These are phyloP conservation scores for Sebastiscus albofasciatus DNA, from an alignment of 2,797 vertebrate species.

Conservation along the genomic window DNA sequence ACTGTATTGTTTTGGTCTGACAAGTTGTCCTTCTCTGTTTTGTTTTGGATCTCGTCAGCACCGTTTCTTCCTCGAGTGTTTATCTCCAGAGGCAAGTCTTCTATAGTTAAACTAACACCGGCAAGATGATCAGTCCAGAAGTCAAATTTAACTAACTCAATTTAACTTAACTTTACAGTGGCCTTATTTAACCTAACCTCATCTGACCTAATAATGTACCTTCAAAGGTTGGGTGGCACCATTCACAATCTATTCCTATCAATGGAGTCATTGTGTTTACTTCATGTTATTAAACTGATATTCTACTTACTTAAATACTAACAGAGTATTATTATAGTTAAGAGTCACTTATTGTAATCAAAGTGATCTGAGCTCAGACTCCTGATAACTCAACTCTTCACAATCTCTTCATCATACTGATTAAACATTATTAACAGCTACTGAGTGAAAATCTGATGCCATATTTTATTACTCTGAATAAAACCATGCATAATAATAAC, in stretches of 20 bases:
- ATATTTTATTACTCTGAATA: not conserved
- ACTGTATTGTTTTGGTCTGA: conserved; percentile 26
- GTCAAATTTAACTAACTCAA: not conserved
- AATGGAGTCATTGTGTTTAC: not conserved
- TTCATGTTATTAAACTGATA: not conserved
- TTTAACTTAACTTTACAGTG: not conserved
- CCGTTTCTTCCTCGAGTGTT: conserved; percentile 83
- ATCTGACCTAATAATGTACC: not conserved
- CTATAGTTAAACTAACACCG: conserved; percentile 79
- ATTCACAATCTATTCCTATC: not conserved
- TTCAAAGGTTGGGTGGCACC: not conserved
- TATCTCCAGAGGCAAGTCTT: conserved; percentile 89
- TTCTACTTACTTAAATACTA: not conserved
- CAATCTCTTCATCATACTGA: not conserved
- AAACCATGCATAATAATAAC: not conserved
- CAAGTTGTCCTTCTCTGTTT: conserved; percentile 47
- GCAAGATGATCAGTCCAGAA: conserved; percentile 47
- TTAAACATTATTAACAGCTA: not conserved
- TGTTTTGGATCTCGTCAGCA: conserved; percentile 74
- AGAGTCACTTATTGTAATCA: not conserved
- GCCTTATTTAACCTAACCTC: conserved; percentile 7
- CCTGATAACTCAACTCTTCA: not conserved
- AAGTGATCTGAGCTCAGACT: not conserved
- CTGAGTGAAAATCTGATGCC: not conserved
- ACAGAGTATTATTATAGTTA: not conserved